phyloP scores from a whole-genome alignment of 2,797 vertebrate species.

The Pangasius krempfi region DNA sequence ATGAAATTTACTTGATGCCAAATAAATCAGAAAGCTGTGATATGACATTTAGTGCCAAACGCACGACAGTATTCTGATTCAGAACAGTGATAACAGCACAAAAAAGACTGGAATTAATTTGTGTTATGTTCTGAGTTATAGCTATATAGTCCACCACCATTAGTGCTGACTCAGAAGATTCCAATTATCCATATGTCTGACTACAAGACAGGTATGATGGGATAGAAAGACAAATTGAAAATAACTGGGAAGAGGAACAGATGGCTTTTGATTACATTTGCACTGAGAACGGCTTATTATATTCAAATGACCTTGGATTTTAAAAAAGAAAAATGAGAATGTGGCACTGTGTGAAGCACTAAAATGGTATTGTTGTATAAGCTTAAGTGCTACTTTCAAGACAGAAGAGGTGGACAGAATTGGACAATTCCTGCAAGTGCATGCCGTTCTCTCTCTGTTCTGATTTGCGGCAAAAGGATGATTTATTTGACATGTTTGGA shows the following conservation, averaged over 20 bases:
- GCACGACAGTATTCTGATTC: conserved; percentile 8
- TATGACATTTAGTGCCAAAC: not conserved
- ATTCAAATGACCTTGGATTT: conserved; percentile 31
- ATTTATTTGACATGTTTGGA: not conserved
- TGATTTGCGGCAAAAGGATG: not conserved
- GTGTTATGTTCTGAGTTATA: not conserved
- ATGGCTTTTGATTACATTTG: conserved; percentile 53
- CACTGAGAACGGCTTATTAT: conserved; percentile 20
- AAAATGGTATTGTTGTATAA: not conserved
- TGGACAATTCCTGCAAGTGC: not conserved
- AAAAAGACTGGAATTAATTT: not conserved
- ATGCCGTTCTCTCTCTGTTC: not conserved
- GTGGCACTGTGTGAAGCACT: not conserved
- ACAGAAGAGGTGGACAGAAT: not conserved
- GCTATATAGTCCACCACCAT: not conserved
- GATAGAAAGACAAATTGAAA: conserved; percentile 35
- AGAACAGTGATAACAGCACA: conserved; percentile 21
- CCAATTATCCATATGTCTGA: conserved; percentile 41
- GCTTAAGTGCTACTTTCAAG: not conserved
- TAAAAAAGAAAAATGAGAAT: not conserved
- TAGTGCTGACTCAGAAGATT: conserved; percentile 43
- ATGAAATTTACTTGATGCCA: not conserved
- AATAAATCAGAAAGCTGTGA: not conserved
- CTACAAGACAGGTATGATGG: conserved; percentile 21
- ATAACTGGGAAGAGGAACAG: conserved; percentile 44